A percentile compares a stretch with the other conserved stretches of the same genome.
phyloP scores from a whole-genome alignment of 2,888 invertebrate species.

The Barypeithes pellucidus region DNA sequence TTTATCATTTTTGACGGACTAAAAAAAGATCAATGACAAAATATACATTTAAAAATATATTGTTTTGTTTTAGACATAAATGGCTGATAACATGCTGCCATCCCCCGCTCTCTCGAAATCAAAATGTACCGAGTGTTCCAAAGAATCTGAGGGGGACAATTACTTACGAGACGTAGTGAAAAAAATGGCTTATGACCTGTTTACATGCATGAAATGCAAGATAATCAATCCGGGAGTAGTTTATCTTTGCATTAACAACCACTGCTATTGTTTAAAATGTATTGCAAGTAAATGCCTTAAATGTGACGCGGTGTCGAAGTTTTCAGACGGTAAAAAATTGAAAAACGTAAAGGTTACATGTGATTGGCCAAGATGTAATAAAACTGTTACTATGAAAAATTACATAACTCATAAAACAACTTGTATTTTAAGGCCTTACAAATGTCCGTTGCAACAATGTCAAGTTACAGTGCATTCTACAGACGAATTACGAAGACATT shows the following conservation, averaged over 20 bases:
- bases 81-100: neutral
- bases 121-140: neutral
- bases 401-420: slow-evolving; percentile 5
- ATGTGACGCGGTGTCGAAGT: neutral
- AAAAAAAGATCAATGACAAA: too few species aligned
- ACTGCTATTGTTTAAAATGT: neutral
- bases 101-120: neutral
- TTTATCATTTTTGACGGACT: too few species aligned
- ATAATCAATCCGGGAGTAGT: too few species aligned
- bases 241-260: too few species aligned
- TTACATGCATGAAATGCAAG: slow-evolving; percentile 21
- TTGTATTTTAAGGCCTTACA: slow-evolving; percentile 8
- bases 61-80: neutral
- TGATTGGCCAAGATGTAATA: slow-evolving; percentile 22
- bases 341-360: slow-evolving; percentile 19
- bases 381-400: neutral
- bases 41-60: too few species aligned
- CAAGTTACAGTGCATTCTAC: neutral
- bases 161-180: neutral
- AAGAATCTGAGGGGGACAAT: neutral
- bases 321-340: slow-evolving; percentile 7
- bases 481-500: neutral
- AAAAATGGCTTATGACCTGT: slow-evolving; percentile 11
- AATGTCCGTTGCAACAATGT: slow-evolving; percentile 22
- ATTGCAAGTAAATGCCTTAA: neutral